Evolutionary conservation across 2,888 invertebrate genomes (phyloP), one percentile per base, ranked within the genome.

Genomic region (Caradrina clavipalpis): DNA sequence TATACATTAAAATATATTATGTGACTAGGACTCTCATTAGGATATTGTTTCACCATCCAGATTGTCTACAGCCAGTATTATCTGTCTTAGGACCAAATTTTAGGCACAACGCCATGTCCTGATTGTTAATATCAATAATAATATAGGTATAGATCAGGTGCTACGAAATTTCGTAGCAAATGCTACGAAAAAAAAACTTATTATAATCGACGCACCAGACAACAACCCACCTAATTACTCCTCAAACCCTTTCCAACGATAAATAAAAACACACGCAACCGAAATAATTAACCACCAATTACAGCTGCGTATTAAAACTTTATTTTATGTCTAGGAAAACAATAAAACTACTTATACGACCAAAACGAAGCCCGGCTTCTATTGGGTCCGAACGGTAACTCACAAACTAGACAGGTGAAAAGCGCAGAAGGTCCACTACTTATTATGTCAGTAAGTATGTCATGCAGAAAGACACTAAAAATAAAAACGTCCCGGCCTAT

Each of bases 271-370:
- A 65, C 82, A 82, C 77, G 77, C 78, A 78, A 73, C 80, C 70
- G 42, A 56, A 76, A 78, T 78, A 78, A 80, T 82, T 82, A 80
- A 74, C 76, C 73, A 82, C 60, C 68, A 78, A 82, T 82, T 80
- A 80, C 74, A 72, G 65, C n/a, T 19, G 55, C 69, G 66, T 76
- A 83, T 83, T 83, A 77, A 80, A 81, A 76, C 58, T 81, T 77
- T 82, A 82, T 80, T 82, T 82, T 82, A 78, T 61, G 70, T 78
- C 69, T 83, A 79, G 67, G 74, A 79, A 75, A 69, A 79, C 73
- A 81, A 81, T 83, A 80, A 83, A 83, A 83, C 72, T 75, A 77
- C 77, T 68, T 83, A 76, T 73, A 80, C 74, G 74, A 76, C 76
- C 70, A 71, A 76, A 74, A 75, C 69, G 77, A 74, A 75, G 58